These are phyloP conservation scores for Centropristis striata DNA, from an alignment of 2,113 vertebrate genomes.

Conservation along the genomic window DNA sequence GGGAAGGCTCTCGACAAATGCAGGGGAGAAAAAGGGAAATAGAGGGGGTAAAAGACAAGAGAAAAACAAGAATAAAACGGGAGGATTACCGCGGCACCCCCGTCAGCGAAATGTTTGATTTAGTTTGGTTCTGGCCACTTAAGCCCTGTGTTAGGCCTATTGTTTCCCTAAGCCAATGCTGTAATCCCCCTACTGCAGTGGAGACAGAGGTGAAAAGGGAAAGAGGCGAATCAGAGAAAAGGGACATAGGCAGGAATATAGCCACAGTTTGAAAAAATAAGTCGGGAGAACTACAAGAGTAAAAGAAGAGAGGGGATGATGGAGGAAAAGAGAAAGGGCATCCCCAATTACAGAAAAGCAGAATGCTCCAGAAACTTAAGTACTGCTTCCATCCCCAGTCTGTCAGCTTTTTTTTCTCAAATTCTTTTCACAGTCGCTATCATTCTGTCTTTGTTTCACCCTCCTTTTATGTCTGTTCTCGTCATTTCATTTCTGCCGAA, in stretches of 20 bases:
- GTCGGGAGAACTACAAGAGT: background rate
- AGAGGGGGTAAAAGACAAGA: background rate
- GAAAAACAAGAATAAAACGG: conserved; percentile 51
- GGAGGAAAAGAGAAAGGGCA: conserved; percentile 34
- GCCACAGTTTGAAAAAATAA: conserved; percentile 14
- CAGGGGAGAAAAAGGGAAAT: background rate
- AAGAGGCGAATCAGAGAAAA: conserved; percentile 22
- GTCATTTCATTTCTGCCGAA: conserved; percentile 64
- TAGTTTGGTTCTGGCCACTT: conserved; percentile 71
- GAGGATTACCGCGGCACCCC: conserved; percentile 50
- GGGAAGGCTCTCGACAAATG: conserved; percentile 19
- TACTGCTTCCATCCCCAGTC: conserved; percentile 36
- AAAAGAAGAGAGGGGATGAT: conserved; percentile 1
- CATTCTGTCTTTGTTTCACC: conserved; percentile 67
- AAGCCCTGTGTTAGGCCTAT: conserved; percentile 64
- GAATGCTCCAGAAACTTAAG: conserved; percentile 47
- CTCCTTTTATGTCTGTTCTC: conserved; percentile 65
- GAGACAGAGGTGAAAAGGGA: conserved; percentile 34
- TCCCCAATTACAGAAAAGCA: conserved; percentile 53
- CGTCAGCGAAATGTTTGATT: conserved; percentile 67
- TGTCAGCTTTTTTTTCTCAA: conserved; percentile 38
- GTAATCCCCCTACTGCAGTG: conserved; percentile 51
- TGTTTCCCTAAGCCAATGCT: conserved; percentile 66
- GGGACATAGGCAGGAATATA: background rate
- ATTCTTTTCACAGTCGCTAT: conserved; percentile 65